These are phyloP conservation scores for Deilephila porcellus DNA, from an alignment of 2,888 invertebrate genomes.

Conservation along the genomic window DNA sequence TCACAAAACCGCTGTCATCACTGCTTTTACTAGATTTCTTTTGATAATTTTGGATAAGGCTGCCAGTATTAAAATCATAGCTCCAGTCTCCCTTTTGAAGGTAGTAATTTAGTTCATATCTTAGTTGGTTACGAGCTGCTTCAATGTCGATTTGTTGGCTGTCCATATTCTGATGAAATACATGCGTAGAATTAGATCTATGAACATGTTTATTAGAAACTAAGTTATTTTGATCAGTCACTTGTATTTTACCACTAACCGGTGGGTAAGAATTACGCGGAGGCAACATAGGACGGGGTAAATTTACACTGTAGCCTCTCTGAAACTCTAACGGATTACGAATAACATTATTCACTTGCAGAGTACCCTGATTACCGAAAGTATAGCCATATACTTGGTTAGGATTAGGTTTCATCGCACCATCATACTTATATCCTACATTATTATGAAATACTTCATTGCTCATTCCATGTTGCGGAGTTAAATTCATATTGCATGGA, in stretches of 20 bases:
- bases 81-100: slow-evolving; percentile 83
- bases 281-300: slow-evolving; percentile 85
- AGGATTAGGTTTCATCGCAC: slow-evolving; percentile 70
- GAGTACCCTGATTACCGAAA: slow-evolving; percentile 84
- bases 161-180: slow-evolving; percentile 79
- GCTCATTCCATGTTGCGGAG: slow-evolving; percentile 61
- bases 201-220: slow-evolving; percentile 84
- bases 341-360: slow-evolving; percentile 79
- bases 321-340: slow-evolving; percentile 84
- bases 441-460: slow-evolving; percentile 77
- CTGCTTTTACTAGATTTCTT: slow-evolving; percentile 82
- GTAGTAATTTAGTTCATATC: slow-evolving; percentile 80
- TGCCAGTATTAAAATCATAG: slow-evolving; percentile 79
- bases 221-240: slow-evolving; percentile 79
- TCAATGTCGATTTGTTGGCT: slow-evolving; percentile 74
- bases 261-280: slow-evolving; percentile 87
- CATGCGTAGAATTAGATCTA: slow-evolving; percentile 86
- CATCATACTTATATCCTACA: slow-evolving; percentile 77
- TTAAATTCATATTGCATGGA: slow-evolving; percentile 73
- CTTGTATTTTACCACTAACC: slow-evolving; percentile 83
- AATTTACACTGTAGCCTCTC: slow-evolving; percentile 83
- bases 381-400: slow-evolving; percentile 82
- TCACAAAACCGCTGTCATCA: slow-evolving; percentile 81
- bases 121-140: slow-evolving; percentile 76
- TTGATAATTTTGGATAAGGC: slow-evolving; percentile 80